Evolutionary conservation across 2,888 invertebrate genomes (phyloP), one percentile per base, ranked within the genome.

Genomic region (Aricia artaxerxes): DNA sequence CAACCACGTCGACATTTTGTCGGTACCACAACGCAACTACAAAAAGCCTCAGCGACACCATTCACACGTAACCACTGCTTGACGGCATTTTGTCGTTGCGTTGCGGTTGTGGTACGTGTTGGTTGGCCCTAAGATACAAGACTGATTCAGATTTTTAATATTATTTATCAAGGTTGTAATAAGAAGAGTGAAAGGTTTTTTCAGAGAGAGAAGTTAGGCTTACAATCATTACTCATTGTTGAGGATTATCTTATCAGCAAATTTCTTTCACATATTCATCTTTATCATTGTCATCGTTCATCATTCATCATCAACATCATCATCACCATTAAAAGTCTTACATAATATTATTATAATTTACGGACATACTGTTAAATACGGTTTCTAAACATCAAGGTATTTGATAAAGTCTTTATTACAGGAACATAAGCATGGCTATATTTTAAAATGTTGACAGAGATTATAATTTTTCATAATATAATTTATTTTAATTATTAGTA

Each of bases 401-500:
- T 13, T 69, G 1, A 69, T 35, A 35, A 69, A 24, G 11, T 13
- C 35, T 35, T 13, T 69, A 69, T 38, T 69, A 13, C 69, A 69
- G 31, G 7, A 61, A 24, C 7, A n/a, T 61, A 31, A 35, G 35
- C 31, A 24, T 24, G 24, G 9, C 61, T 24, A 31, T 31, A 7
- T 64, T 24, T 31, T 11, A 4, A 11, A 64, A 64, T 64, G 24
- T 11, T 64, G 64, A 64, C 64, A 35, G 69, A 16, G 35, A 69
- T 35, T 69, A 69, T 35, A 13, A 69, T 13, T 35, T 69, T 16
- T 13, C 11, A 69, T 38, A 64, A 9, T 35, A 69, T 69, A 69
- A 69, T 35, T 35, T 69, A 69, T 69, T 13, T 69, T 69, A 69
- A 35, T 69, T 69, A 69, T 69, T 69, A 69, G 13, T 4, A 31